Conservation (phyloP, 1,140 invertebrate species). For the Drosophila biarmipes region DNA sequence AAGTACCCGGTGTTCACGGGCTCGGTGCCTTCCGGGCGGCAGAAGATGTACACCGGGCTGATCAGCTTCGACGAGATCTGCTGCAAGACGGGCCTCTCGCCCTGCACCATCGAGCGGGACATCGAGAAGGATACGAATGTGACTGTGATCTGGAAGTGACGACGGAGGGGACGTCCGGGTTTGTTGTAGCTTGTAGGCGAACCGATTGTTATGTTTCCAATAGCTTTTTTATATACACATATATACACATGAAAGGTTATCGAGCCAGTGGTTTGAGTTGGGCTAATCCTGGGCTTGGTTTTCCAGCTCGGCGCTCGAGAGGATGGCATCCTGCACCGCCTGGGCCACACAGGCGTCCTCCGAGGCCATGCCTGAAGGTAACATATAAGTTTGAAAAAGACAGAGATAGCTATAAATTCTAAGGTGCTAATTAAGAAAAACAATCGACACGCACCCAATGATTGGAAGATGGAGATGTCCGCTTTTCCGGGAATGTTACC, state of each 20-base stretch:
- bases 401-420: conserved; percentile 5
- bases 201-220: conserved; percentile 47
- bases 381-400: not conserved
- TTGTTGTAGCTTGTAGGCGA: conserved; percentile 33
- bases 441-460: conserved; percentile 51
- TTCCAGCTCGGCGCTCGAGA: not conserved
- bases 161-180: conserved; percentile 1
- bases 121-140: conserved; percentile 94
- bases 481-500: conserved; percentile 15
- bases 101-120: conserved; percentile 92
- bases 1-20: conserved; percentile 88
- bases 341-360: conserved; percentile 75
- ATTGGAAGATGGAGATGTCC: conserved; percentile 65
- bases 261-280: not conserved
- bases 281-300: not conserved
- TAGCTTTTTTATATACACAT: conserved; percentile 33
- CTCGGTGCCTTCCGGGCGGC: conserved; percentile 85
- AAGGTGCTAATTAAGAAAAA: not conserved
- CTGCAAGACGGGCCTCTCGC: conserved; percentile 92
- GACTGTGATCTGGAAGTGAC: conserved; percentile 92
- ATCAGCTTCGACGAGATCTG: conserved; percentile 96
- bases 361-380: conserved; percentile 63
- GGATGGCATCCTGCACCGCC: conserved; percentile 48
- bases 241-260: conserved; percentile 10
- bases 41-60: conserved; percentile 91